Base-by-base conservation (phyloP, 2,797 vertebrate genomes). In the Sebastes hopkinsi region DNA sequence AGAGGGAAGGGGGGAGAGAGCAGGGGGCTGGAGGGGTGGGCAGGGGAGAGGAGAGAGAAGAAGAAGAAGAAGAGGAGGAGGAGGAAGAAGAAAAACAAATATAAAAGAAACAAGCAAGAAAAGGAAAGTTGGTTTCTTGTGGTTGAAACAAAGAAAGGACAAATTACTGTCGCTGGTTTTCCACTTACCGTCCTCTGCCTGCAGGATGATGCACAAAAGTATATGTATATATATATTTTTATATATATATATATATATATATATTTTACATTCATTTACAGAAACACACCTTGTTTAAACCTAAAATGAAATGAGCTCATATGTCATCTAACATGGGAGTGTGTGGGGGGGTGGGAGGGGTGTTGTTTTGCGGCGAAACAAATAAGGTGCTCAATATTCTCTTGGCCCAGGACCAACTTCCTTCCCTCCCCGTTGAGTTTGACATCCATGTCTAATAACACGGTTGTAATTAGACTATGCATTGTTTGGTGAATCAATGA, bases 141-240 rank as follows among this genome's bases (percentile, higher is more conserved):
- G 55, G 75, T 81, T 65, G 72, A 82, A 88, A 86, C 74, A 89
- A 94, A 94, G 84, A 84, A 92, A 94, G 34, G 18, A 80, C 36
- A 76, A 85, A 71, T 79, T 72, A 36, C 22, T 18, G 16, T 85
- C 1, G 20, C 46, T 67, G 34, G 20, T 81, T 78, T 67, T 79
- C 66, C 36, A 82, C 73, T 56, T 80, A 59, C 36, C 2, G 16
- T n/a, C 46, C 12, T 75, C 62, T 52, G 62, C 62, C 62, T 75
- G 5, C 54, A 14, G 36, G 67, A 69, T 18, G 29, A 55, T 10
- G 59, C 16, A 30, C 3, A 22, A 36, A 74, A 52, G 36, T 38
- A 38, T 23, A 29, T 29, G 30, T 9, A 38, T 23, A 29, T 29
- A 59, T 8, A 11, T n/a, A 54, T 54, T 5, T 30, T 0, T 30